A percentile compares a stretch with the other conserved stretches of the same genome.
These are phyloP conservation scores for Drosophila anomelani DNA, from an alignment of 2,888 invertebrate genomes.

Conservation along the genomic window DNA sequence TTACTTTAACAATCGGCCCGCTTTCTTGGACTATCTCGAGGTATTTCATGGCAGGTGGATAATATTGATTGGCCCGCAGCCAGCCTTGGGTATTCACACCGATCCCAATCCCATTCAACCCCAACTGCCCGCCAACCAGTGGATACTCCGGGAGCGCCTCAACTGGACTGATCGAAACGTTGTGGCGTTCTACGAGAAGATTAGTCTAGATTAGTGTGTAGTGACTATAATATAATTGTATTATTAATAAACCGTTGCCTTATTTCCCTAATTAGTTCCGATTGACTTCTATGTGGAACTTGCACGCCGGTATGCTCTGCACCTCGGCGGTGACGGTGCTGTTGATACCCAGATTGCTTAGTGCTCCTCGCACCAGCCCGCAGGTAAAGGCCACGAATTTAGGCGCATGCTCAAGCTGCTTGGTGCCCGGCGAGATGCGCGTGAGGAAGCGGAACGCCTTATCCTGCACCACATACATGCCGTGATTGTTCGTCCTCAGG, in stretches of 20 bases:
- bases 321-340: slow-evolving; percentile 98
- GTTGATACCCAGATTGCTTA: slow-evolving; percentile 96
- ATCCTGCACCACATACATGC: slow-evolving; percentile 98
- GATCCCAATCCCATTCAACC: slow-evolving; percentile 89
- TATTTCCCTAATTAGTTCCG: slow-evolving; percentile 85
- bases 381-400: slow-evolving; percentile 98
- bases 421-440: slow-evolving; percentile 94
- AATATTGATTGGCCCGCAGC: slow-evolving; percentile 90
- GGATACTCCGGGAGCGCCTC: slow-evolving; percentile 86
- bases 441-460: slow-evolving; percentile 96
- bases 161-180: slow-evolving; percentile 88
- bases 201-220: slow-evolving; percentile 40
- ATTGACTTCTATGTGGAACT: slow-evolving; percentile 96
- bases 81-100: slow-evolving; percentile 88
- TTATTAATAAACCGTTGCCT: slow-evolving; percentile 20
- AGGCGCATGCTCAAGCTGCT: slow-evolving; percentile 96
- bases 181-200: slow-evolving; percentile 87
- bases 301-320: slow-evolving; percentile 95
- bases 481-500: slow-evolving; percentile 97
- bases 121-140: slow-evolving; percentile 85
- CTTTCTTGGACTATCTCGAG: slow-evolving; percentile 89
- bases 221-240: slow-evolving; percentile 28
- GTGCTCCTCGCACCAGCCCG: slow-evolving; percentile 96
- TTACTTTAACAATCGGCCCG: slow-evolving; percentile 91
- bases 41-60: slow-evolving; percentile 88